Base-by-base conservation (phyloP, 2,113 vertebrate species). In the Corythaeola cristata region DNA sequence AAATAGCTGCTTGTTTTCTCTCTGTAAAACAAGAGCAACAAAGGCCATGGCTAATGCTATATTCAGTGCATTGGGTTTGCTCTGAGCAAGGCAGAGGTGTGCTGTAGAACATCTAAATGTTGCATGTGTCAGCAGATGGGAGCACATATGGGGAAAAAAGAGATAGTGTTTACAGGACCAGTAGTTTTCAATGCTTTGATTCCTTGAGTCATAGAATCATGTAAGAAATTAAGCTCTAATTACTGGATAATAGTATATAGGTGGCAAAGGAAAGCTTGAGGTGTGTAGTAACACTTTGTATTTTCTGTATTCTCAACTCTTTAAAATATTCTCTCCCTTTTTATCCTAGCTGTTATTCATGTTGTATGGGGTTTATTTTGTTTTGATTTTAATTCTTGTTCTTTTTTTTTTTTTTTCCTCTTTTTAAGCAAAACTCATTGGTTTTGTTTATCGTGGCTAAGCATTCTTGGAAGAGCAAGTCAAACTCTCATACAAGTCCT, bases 251-350 rank as follows among this genome's bases (percentile, higher is more conserved):
- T 5, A 24, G 3, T 5, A 6, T 45, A 9, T 3, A 63, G 1
- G 15, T 88, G 35, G 19, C 22, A 63, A 20, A 63, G 15, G 45
- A 66, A 49, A 52, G 30, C 5, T 47, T n/a, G 15, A 89, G 32
- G 20, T 9, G 5, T 24, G 5, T 4, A 39, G 20, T 28, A 56
- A 21, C 8, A 3, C 8, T 44, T 73, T 2, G 1, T 39, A 21
- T 81, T 66, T 77, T 49, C 45, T 75, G 9, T 75, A 30, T 49
- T 72, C 5, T 14, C 4, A 41, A 3, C 10, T 45, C 35, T 75
- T 41, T 47, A 37, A n/a, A 39, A 60, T 39, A 8, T 15, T 32
- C 14, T 62, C 5, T 82, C 9, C 17, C 3, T 49, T 45, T 62
- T 49, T 17, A 30, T 49, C 19, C 6, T 12, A 37, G 21, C 11